Evolutionary conservation across 37 sponge, comb jelly and placozoan genomes (phyloP).

Genomic region (Agelas oroides): DNA sequence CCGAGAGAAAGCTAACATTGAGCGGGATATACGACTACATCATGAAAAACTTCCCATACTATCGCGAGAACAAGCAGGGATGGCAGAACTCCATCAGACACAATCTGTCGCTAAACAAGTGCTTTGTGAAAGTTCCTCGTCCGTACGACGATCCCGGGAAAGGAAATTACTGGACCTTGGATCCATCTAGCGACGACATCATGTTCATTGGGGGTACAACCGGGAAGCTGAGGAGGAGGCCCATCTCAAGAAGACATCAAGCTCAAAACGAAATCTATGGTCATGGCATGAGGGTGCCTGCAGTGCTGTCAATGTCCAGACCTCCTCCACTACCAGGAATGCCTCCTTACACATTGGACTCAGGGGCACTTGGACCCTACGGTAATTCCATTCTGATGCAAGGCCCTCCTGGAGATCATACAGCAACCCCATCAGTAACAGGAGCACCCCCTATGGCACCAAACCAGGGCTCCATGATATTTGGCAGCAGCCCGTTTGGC

Average conservation of each 20-base stretch:
- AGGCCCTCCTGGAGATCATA: too few species aligned
- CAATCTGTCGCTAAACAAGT: conserved; percentile 96
- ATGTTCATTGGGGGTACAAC: conserved; percentile 89
- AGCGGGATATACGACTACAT: conserved; percentile 97
- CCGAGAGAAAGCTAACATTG: conserved; percentile 91
- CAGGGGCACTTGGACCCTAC: conserved; percentile 5
- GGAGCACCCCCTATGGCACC: conserved; percentile 8
- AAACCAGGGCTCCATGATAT: conserved; percentile 29
- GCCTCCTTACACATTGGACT: conserved; percentile 35
- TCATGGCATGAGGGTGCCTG: conserved; percentile 47
- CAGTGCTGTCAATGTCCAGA: conserved; percentile 55
- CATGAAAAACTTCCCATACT: conserved; percentile 94
- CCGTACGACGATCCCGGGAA: conserved; percentile 97
- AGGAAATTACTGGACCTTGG: conserved; percentile 97
- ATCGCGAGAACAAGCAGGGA: conserved; percentile 95
- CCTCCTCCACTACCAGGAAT: conserved; percentile 61
- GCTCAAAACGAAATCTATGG: conserved; percentile 65
- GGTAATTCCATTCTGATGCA: conserved; percentile 28
- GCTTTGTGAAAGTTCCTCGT: conserved; percentile 95
- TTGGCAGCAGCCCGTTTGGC: conserved; percentile 43
- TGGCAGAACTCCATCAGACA: conserved; percentile 99
- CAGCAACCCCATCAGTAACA: neutral
- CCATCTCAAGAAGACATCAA: conserved; percentile 70
- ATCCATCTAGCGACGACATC: conserved; percentile 89
- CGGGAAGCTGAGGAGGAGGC: conserved; percentile 86